These are phyloP conservation scores for Oligia latruncula DNA, from an alignment of 2,888 invertebrate species.

Conservation along the genomic window DNA sequence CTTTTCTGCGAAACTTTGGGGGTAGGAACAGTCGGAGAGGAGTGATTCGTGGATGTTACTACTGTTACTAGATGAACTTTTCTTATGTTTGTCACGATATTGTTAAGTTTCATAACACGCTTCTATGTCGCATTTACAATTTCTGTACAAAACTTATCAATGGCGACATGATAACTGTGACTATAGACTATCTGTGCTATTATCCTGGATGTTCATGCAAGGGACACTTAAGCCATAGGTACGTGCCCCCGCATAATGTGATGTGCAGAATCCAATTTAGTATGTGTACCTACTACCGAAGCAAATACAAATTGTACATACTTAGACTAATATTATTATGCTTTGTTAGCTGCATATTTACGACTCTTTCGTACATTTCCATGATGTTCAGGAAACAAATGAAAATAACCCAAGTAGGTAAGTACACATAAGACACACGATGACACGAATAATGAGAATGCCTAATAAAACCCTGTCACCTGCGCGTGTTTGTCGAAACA, in stretches of 20 bases:
- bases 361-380: not conserved
- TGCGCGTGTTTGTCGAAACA: no score
- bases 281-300: no score
- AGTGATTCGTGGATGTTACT: not conserved
- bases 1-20: not conserved
- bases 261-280: not conserved
- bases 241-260: slow-evolving; percentile 39
- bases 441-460: not conserved
- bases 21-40: not conserved
- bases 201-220: not conserved
- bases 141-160: slow-evolving; percentile 1
- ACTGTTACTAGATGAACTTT: not conserved
- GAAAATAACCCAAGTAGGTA: not conserved
- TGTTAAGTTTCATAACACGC: not conserved
- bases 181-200: not conserved
- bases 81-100: not conserved
- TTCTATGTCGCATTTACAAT: not conserved
- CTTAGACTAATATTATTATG: slow-evolving; percentile 6
- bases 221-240: not conserved
- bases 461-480: not conserved
- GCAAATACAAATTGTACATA: not conserved
- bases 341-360: slow-evolving; percentile 27
- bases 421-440: no score
- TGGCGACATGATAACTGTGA: not conserved
- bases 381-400: slow-evolving; percentile 8